Evolutionary conservation across 2,797 vertebrate species (phyloP).

Genomic region (Phoebastria nigripes): DNA sequence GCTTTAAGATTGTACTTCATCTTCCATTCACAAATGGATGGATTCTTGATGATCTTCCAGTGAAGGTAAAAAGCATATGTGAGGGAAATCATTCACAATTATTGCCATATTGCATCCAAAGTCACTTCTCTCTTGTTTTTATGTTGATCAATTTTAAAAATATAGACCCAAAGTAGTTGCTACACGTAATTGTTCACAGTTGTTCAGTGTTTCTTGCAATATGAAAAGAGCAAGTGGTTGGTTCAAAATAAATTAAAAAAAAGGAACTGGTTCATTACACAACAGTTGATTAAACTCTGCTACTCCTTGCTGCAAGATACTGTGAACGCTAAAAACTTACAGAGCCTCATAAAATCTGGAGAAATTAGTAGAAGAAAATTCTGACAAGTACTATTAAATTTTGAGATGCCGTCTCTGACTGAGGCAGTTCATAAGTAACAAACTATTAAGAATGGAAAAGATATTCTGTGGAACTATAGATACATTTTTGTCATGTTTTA

Average conservation of each 20-base stretch:
- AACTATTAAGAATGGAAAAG: background rate
- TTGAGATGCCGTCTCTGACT: background rate
- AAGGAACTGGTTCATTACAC: background rate
- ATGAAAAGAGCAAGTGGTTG: background rate
- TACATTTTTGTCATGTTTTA: background rate
- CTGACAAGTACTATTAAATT: background rate
- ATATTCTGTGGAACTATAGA: background rate
- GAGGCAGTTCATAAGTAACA: background rate
- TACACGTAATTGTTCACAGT: background rate
- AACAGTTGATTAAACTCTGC: background rate
- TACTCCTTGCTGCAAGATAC: background rate
- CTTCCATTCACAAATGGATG: background rate
- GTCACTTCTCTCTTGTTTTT: background rate
- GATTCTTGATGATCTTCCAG: background rate
- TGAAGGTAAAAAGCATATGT: background rate
- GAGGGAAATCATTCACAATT: background rate
- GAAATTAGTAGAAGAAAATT: background rate
- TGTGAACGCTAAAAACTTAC: background rate
- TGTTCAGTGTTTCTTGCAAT: background rate
- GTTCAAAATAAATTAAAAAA: background rate
- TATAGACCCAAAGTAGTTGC: background rate
- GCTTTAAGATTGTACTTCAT: background rate
- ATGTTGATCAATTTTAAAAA: background rate
- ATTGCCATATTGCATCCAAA: background rate
- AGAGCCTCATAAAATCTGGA: background rate